These are phyloP conservation scores for Himalopsyche tibetana DNA, from an alignment of 2,888 invertebrate species.

Conservation along the genomic window DNA sequence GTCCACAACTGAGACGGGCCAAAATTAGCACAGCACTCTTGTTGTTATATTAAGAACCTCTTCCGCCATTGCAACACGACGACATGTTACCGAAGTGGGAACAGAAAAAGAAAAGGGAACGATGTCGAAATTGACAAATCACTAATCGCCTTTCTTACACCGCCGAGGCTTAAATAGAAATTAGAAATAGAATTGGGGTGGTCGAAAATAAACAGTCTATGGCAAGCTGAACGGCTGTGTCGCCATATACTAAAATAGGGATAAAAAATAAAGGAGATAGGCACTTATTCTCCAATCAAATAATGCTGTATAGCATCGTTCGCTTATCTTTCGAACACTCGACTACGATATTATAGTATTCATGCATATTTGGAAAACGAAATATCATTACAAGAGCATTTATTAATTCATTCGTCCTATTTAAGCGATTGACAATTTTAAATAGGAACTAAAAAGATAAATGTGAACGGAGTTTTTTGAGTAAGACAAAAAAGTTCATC, in stretches of 20 bases:
- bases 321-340: too few relatives aligned
- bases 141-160: conserved; percentile 36
- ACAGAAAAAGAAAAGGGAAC: conserved; percentile 35
- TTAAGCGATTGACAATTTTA: too few relatives aligned
- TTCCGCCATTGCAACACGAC: conserved; percentile 36
- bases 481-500: too few relatives aligned
- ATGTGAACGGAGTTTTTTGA: too few relatives aligned
- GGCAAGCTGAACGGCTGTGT: not conserved
- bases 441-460: too few relatives aligned
- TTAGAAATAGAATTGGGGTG: not conserved
- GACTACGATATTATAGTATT: too few relatives aligned
- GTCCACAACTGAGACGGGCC: not conserved
- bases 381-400: too few relatives aligned
- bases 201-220: not conserved
- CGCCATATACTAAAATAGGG: not conserved
- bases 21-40: conserved; percentile 34
- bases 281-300: not conserved
- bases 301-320: not conserved
- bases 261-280: not conserved
- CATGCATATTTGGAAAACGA: too few relatives aligned
- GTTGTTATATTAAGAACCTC: conserved; percentile 36
- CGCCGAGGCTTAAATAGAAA: conserved; percentile 8
- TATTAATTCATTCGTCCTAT: too few relatives aligned
- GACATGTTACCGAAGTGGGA: not conserved
- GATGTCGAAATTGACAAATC: conserved; percentile 42